Evolutionary conservation across 2,888 invertebrate genomes (phyloP), one percentile per base, ranked within the genome.

Genomic region (Drosophila prostipennis): DNA sequence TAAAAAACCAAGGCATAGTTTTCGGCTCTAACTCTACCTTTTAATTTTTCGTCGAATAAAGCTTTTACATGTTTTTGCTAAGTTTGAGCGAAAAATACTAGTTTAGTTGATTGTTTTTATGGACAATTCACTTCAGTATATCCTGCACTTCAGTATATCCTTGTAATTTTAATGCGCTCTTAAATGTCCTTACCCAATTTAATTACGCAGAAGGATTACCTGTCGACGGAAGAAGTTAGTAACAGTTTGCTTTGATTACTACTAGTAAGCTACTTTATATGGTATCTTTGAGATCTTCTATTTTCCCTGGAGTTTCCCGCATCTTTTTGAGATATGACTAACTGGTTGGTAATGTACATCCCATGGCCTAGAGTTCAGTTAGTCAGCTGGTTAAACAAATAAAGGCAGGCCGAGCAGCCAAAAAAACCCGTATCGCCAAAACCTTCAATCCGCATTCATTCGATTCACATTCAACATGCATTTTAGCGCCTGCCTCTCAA

Each of bases 401-500:
- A 23, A 43, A 63, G 37, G 16, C 26, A 40, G 39, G 39, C 3
- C 8, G 42, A 61, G 14, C 46, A 39, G 37, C 58, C 60, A 52
- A 45, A 68, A 82, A 77, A 75, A 65, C 60, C 76, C 72, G 63
- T 53, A 68, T 72, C 8, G 48, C 42, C 49, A 42, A 85, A 77
- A 72, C 82, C 86, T 86, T 86, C 86, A 64, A 60, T 71, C 45
- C 53, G 72, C 68, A 45, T 52, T 59, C 65, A 60, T 76, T 58
- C 67, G 58, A 60, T 26, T 48, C n/a, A 51, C 72, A 75, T 80
- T 80, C 51, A 79, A 71, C 78, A 76, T 80, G 81, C 78, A 84
- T 78, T 78, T 83, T 74, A 78, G 71, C 79, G 80, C 80, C 81
- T 79, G 59, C 42, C 39, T 59, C 51, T 65, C 84, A 83, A 84